These are phyloP conservation scores for Leptopilina myrica DNA, from an alignment of 2,888 invertebrate species.

Conservation along the genomic window DNA sequence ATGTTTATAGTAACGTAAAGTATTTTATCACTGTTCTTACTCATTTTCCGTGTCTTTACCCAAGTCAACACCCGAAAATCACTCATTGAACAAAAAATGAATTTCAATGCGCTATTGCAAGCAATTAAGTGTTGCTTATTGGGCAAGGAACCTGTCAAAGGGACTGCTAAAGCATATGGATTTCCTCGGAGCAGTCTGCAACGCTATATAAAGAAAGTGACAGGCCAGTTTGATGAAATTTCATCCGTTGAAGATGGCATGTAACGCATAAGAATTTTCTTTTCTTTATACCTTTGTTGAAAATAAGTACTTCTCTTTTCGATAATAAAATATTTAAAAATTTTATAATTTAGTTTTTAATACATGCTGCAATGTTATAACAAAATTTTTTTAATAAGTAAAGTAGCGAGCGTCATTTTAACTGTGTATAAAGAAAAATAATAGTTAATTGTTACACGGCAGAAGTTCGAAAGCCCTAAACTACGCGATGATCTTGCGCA, in stretches of 20 bases:
- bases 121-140: not conserved
- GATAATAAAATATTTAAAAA: too few relatives aligned
- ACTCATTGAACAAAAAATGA: constrained; percentile 2
- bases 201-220: constrained; percentile 1
- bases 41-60: not conserved
- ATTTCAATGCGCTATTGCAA: not conserved
- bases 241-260: constrained; percentile 24
- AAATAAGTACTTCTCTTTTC: too few relatives aligned
- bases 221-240: constrained; percentile 22
- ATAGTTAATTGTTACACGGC: too few relatives aligned
- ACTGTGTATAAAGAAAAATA: too few relatives aligned
- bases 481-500: too few relatives aligned
- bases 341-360: too few relatives aligned
- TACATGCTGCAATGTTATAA: too few relatives aligned
- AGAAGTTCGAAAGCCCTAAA: too few relatives aligned
- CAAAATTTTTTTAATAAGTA: too few relatives aligned
- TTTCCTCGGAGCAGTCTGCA: constrained; percentile 15
- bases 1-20: not conserved
- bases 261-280: not conserved
- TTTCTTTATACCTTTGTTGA: not conserved
- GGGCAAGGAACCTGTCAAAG: constrained; percentile 4
- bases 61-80: not conserved
- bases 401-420: too few relatives aligned
- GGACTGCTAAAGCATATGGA: not conserved
- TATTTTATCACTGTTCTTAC: not conserved